phyloP scores from a whole-genome alignment of 2,113 vertebrate species.

The Aptenodytes forsteri region DNA sequence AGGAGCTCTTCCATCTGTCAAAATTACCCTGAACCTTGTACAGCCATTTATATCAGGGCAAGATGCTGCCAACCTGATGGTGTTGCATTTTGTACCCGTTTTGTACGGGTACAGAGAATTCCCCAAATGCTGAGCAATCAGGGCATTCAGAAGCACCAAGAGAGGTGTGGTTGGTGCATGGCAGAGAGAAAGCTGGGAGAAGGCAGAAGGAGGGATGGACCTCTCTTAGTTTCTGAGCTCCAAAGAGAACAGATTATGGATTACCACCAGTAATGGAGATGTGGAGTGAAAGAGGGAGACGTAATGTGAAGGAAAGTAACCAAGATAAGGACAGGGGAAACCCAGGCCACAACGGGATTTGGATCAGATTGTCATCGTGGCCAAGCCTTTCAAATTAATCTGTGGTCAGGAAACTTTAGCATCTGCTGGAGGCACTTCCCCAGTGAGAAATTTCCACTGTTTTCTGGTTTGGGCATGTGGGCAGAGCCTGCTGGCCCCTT shows the following conservation, averaged over 20 bases:
- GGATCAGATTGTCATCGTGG: not conserved
- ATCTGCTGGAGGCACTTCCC: not conserved
- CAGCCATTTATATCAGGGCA: not conserved
- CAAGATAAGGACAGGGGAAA: not conserved
- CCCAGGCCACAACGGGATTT: not conserved
- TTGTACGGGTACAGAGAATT: not conserved
- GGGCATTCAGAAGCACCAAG: not conserved
- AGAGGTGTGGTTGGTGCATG: fast-evolving
- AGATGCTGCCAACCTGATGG: not conserved
- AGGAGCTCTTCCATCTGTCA: not conserved
- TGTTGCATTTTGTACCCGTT: not conserved
- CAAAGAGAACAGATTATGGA: not conserved
- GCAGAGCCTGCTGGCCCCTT: not conserved
- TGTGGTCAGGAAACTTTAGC: not conserved
- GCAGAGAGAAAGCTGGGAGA: not conserved
- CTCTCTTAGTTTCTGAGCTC: not conserved
- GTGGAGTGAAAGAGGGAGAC: fast-evolving
- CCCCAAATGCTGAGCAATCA: fast-evolving
- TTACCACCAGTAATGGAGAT: not conserved
- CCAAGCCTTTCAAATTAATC: not conserved
- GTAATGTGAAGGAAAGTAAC: not conserved
- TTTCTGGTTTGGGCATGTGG: not conserved
- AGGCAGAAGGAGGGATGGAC: not conserved
- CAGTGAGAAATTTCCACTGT: not conserved
- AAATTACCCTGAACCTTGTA: not conserved